Base-by-base conservation (phyloP, 1,140 invertebrate genomes). In the Streblospio benedicti region DNA sequence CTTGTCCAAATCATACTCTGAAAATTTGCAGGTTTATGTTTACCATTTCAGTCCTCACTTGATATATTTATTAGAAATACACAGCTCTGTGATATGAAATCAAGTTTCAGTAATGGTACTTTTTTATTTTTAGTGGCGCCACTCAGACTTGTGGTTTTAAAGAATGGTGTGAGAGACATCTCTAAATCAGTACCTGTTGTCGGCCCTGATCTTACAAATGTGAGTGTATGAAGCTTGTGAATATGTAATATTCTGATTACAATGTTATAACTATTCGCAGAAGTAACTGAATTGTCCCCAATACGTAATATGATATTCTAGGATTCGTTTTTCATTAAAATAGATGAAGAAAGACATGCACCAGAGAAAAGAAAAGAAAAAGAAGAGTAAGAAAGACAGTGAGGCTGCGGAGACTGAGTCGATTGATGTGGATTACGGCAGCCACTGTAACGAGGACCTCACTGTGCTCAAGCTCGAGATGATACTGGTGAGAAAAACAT, bases 141-240 rank as follows among this genome's bases (percentile, higher is more conserved):
- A 30, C 35, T 71, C 2, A 55, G 71, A 27, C 59, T 78, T 31
- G 62, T 65, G 63, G 73, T 72, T 5, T 30, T 77, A 41, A 74
- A 67, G 57, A 78, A 78, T 67, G 75, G 74, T 45, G 71, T 73
- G 30, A 65, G 65, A 52, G 69, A 75, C 57, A 27, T 45, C 0
- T 49, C 57, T n/a, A 61, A 65, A 38, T 69, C 70, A 14, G 57
- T 70, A 5, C 60, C 65, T 51, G 67, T 75, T 25, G 74, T 76
- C 49, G 75, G 72, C 30, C 74, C 75, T n/a, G 74, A 76, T 64
- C 53, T 77, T 0, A 71, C 72, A 6, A 72, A 73, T 65, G 75
- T 76, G 67, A 70, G 71, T 66, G 30, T 14, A 16, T 18, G 16
- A 20, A 25, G 25, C 16, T 12, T 14, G 6, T 5, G 54, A 5